Evolutionary conservation across 2,888 invertebrate genomes (phyloP).

Genomic region (Xestia xanthographa): DNA sequence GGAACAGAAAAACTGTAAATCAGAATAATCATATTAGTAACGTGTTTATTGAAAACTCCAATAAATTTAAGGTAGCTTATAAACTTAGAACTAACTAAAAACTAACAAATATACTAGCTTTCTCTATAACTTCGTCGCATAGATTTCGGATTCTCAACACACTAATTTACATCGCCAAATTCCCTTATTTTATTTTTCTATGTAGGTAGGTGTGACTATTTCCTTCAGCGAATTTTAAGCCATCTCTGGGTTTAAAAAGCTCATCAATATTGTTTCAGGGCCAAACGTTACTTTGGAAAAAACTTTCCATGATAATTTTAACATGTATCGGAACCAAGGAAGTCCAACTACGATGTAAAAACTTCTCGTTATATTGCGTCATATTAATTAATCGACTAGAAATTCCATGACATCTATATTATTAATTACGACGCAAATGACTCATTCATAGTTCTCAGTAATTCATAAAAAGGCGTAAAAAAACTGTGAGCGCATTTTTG

Average conservation of each 20-base stretch:
- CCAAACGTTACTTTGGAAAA: not conserved
- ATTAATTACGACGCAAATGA: constrained; percentile 28
- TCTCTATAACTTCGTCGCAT: not conserved
- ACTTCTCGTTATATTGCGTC: constrained; percentile 43
- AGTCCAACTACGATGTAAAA: not conserved
- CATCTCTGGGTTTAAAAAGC: not conserved
- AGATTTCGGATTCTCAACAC: not conserved
- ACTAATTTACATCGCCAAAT: not conserved
- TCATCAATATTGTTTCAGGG: not conserved
- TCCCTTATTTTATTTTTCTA: not conserved
- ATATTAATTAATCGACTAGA: constrained; percentile 26
- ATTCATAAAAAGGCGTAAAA: constrained; percentile 42
- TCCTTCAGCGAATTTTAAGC: not conserved
- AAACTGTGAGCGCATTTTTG: constrained; percentile 38
- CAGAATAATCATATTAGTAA: not conserved
- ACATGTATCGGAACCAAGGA: not conserved
- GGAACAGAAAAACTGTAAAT: not conserved
- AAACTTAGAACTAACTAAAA: not conserved
- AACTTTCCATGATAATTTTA: not conserved
- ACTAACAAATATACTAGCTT: not conserved
- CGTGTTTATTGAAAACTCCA: not conserved
- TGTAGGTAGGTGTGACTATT: not conserved
- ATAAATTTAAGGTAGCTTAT: not conserved
- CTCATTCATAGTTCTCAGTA: constrained; percentile 42
- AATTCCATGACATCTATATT: constrained; percentile 41